These are phyloP conservation scores for Calliphora vicina DNA, from an alignment of 1,140 invertebrate species.

Conservation along the genomic window DNA sequence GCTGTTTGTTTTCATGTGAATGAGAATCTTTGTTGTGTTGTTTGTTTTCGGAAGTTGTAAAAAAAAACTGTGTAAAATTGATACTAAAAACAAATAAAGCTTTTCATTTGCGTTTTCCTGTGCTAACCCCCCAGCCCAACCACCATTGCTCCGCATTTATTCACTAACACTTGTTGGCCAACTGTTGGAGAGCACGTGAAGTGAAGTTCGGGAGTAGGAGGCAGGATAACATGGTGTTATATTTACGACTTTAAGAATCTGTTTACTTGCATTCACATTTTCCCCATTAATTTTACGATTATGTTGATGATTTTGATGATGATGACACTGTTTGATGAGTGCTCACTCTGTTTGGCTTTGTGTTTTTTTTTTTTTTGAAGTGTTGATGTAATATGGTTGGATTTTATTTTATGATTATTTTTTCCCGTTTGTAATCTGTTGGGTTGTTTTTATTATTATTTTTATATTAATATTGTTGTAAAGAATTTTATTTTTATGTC, in stretches of 20 bases:
- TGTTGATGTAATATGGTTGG: background rate
- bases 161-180: background rate
- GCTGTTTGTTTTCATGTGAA: background rate
- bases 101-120: conserved; percentile 38
- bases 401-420: conserved; percentile 30
- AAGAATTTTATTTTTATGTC: conserved; percentile 14
- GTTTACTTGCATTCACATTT: background rate
- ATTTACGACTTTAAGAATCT: conserved; percentile 48
- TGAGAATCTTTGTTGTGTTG: background rate
- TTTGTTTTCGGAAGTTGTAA: conserved; percentile 28
- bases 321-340: conserved; percentile 39
- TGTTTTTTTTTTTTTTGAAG: conserved; percentile 27
- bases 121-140: background rate
- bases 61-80: conserved; percentile 36
- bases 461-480: conserved; percentile 12
- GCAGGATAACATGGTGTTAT: conserved; percentile 26
- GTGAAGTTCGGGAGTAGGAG: background rate
- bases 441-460: background rate
- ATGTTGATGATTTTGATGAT: conserved; percentile 45
- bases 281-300: conserved; percentile 51
- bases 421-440: conserved; percentile 25
- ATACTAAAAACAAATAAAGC: conserved; percentile 39
- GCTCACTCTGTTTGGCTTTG: conserved; percentile 10
- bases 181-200: background rate
- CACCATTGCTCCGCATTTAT: background rate